A percentile compares a stretch with the other conserved stretches of the same genome.
These are phyloP conservation scores for Agrypnia vestita DNA, from an alignment of 1,140 invertebrate species.

Conservation along the genomic window DNA sequence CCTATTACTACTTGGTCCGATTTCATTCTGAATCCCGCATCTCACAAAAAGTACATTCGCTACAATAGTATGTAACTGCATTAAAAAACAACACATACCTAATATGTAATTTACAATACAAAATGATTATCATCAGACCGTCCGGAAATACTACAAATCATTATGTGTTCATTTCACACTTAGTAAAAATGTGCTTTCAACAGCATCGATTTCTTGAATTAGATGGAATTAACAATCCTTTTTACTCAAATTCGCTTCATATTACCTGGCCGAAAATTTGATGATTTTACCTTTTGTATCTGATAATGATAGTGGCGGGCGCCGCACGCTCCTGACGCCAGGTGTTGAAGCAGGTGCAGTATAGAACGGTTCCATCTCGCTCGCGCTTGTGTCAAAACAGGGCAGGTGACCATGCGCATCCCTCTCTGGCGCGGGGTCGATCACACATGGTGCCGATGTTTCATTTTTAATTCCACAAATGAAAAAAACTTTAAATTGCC, in stretches of 20 bases:
- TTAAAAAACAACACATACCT: too few relatives aligned
- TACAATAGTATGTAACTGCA: too few relatives aligned
- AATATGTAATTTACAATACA: too few relatives aligned
- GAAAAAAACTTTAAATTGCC: too few relatives aligned
- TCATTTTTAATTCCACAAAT: not conserved
- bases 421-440: slow-evolving; percentile 22
- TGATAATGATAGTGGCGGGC: slow-evolving; percentile 29
- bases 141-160: too few relatives aligned
- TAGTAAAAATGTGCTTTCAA: too few relatives aligned
- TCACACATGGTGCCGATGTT: slow-evolving; percentile 27
- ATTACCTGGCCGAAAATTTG: not conserved
- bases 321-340: slow-evolving; percentile 40
- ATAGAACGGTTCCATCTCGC: slow-evolving; percentile 29
- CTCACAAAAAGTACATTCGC: too few relatives aligned
- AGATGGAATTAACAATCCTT: not conserved
- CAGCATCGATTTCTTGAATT: too few relatives aligned
- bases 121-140: too few relatives aligned
- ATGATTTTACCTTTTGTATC: not conserved
- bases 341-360: slow-evolving; percentile 40
- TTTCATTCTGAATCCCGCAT: too few relatives aligned
- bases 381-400: not conserved
- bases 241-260: not conserved
- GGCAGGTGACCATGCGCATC: slow-evolving; percentile 26
- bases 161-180: too few relatives aligned
- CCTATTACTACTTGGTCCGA: too few relatives aligned